A percentile compares a stretch with the other conserved stretches of the same genome.
These are phyloP conservation scores for Syngnathus scovelli DNA, from an alignment of 2,113 vertebrate species.

Conservation along the genomic window DNA sequence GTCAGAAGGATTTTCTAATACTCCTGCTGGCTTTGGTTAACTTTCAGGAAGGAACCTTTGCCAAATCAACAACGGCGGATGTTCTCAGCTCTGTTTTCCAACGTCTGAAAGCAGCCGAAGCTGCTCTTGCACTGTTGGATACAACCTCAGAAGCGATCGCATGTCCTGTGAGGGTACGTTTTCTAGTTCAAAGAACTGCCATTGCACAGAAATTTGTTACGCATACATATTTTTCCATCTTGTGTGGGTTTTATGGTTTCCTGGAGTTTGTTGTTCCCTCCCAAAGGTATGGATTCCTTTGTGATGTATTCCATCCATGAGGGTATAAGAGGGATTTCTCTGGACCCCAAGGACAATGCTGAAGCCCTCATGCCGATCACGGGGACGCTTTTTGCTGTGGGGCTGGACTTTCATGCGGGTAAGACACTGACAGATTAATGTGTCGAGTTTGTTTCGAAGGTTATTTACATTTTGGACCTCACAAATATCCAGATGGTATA, in stretches of 20 bases:
- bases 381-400: constrained; percentile 92
- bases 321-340: constrained; percentile 88
- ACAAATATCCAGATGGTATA: not conserved
- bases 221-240: too few species aligned
- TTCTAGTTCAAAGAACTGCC: not conserved
- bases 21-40: constrained; percentile 12
- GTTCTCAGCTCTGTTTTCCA: constrained; percentile 93
- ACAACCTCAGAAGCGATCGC: constrained; percentile 86
- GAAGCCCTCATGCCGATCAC: constrained; percentile 96
- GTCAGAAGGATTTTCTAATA: not conserved
- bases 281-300: constrained; percentile 88
- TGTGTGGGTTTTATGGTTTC: too few species aligned
- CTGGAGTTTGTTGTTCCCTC: not conserved
- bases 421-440: constrained; percentile 12
- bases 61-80: constrained; percentile 90
- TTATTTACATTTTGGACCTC: not conserved
- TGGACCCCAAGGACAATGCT: constrained; percentile 88
- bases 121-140: constrained; percentile 93
- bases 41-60: constrained; percentile 87
- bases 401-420: constrained; percentile 97
- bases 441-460: not conserved
- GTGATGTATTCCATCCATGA: constrained; percentile 97
- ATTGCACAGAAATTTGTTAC: not conserved
- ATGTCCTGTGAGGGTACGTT: constrained; percentile 86
- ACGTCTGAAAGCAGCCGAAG: constrained; percentile 88